Evolutionary conservation across 2,113 vertebrate species (phyloP), one percentile per base, ranked within the genome.

Genomic region (Noturus placidus): DNA sequence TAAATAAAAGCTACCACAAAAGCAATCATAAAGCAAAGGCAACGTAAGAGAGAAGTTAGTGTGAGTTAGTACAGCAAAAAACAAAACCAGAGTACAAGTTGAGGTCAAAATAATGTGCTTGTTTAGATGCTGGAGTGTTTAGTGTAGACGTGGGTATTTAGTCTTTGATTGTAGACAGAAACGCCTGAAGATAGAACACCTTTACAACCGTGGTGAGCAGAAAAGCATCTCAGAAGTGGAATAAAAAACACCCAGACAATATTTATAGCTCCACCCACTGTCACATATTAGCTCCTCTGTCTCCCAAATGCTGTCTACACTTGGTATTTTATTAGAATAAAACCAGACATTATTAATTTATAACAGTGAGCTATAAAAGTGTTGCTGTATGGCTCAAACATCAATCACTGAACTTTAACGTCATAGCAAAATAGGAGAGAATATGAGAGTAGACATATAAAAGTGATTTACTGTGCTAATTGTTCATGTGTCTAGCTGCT

Each of bases 391-490:
- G n/a, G 9, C 56, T 84, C 83, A 35, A 35, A 20, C 65, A 84
- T 84, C n/a, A 84, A 84, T 84, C 83, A 72, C 30, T 35, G 42
- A 72, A 84, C 50, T 70, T 35, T 72, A 54, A 84, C 19, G 83
- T 72, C n/a, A 70, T 6, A 54, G 82, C 27, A 70, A 54, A 84
- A 42, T 30, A 27, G 30, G 42, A 46, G 42, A 52, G 50, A 72
- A 84, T 72, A 72, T 72, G 17, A 57, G 30, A 15, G 46, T 52
- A 33, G 83, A 50, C 50, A 35, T 72, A 35, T 84, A 72, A 84
- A 84, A 54, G n/a, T 84, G 83, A 84, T 72, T 84, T 56, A 84
- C 1, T 72, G 50, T 14, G 11, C 50, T 30, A 56, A 13, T 25
- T 38, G 50, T 14, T 70, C 5, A 50, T 38, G 46, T 38, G 82